Percentiles rank a stretch among this genome's conserved stretches.
Conservation (phyloP, 92 coral and sea anemone genomes). For the Phenganax stokvisi region DNA sequence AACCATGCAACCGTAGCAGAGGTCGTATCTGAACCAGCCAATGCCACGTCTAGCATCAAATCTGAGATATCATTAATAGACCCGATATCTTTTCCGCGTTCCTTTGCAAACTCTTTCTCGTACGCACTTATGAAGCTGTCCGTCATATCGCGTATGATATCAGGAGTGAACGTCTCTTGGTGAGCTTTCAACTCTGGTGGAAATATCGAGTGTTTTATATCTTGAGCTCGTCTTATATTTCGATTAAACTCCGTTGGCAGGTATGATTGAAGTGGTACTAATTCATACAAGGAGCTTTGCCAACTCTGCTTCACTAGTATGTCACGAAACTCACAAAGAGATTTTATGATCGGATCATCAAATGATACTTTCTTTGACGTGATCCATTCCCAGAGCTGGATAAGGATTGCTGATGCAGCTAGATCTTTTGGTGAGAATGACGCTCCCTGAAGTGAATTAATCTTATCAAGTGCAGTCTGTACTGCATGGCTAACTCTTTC, state of each 20-base stretch:
- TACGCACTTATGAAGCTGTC: conserved; percentile 20
- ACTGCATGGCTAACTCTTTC: conserved; percentile 5
- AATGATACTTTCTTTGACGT: conserved; percentile 23
- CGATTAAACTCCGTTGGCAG: conserved; percentile 35
- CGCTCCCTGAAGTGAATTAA: conserved; percentile 6
- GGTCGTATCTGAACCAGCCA: conserved; percentile 50
- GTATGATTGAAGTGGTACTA: conserved; percentile 27
- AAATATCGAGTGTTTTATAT: conserved; percentile 14
- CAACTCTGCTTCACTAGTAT: conserved; percentile 24
- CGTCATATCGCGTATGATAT: conserved; percentile 17
- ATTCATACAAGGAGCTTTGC: conserved; percentile 24
- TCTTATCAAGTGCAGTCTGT: conserved; percentile 17
- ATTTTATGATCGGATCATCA: conserved; percentile 22
- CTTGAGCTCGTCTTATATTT: conserved; percentile 32
- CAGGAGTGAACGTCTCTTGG: neutral
- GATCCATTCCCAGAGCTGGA: conserved; percentile 31
- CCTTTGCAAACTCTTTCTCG: conserved; percentile 21
- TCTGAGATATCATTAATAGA: conserved; percentile 21
- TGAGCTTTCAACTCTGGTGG: conserved; percentile 24
- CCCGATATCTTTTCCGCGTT: conserved; percentile 5
- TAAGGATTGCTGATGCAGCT: conserved; percentile 20
- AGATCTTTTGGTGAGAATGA: conserved; percentile 26
- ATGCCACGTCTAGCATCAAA: conserved; percentile 21
- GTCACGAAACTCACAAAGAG: conserved; percentile 16
- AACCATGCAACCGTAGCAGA: conserved; percentile 47